Evolutionary conservation across 2,797 vertebrate genomes (phyloP).

Genomic region (Fundulus diaphanus): DNA sequence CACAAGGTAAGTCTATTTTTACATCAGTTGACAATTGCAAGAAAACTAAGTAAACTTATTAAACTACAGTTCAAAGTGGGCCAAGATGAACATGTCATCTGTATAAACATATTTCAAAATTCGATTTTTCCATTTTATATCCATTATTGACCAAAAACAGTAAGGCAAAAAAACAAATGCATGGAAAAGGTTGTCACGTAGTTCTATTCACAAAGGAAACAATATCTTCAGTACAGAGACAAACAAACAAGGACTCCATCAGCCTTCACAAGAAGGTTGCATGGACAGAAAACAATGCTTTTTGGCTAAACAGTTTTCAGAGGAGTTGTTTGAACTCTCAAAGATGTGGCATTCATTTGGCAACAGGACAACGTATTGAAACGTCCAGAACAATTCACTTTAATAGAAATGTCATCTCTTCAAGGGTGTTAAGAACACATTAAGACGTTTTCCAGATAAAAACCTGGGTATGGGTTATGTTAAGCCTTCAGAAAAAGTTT

Average conservation of each 20-base stretch:
- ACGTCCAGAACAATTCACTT: neutral
- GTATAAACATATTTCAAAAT: too few relatives aligned
- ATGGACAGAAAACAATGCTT: neutral
- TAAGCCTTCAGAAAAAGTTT: neutral
- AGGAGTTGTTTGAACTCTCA: slow-evolving; percentile 3
- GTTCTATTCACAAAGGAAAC: too few relatives aligned
- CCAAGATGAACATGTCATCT: neutral
- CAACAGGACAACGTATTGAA: neutral
- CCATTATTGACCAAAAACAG: slow-evolving; percentile 1
- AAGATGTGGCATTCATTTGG: slow-evolving; percentile 5
- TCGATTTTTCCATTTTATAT: neutral
- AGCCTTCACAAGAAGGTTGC: neutral
- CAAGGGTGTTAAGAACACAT: neutral
- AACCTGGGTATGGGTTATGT: neutral
- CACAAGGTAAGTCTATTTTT: slow-evolving; percentile 83
- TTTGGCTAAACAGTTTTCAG: slow-evolving; percentile 8
- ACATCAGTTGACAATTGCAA: neutral
- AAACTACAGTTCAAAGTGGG: neutral
- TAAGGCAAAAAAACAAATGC: neutral
- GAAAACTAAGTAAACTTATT: too few relatives aligned
- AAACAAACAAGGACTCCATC: neutral
- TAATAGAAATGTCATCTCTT: neutral
- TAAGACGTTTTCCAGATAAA: neutral
- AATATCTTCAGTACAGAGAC: too few relatives aligned
- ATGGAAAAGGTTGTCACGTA: neutral